Percentiles rank a stretch among this genome's conserved stretches.
phyloP scores from a whole-genome alignment of 2,888 invertebrate species.

The Ochropacha duplaris region DNA sequence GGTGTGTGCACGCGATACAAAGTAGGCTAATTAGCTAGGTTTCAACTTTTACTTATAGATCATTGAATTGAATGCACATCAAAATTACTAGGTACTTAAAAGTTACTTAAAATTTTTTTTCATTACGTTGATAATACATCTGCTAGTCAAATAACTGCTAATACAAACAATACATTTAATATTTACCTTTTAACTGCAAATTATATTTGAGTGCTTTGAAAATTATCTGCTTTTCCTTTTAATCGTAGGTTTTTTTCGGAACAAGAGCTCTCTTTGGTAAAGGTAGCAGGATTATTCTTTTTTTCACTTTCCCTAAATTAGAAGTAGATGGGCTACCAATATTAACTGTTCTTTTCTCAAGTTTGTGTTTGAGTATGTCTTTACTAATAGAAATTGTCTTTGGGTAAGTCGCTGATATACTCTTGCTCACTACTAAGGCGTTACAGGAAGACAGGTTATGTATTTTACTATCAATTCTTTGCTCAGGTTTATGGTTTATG shows the following conservation, averaged over 20 bases:
- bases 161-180: not conserved
- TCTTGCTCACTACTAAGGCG: not conserved
- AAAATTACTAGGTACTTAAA: no score
- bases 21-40: no score
- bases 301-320: not conserved
- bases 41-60: no score
- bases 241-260: not conserved
- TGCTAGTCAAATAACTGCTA: not conserved
- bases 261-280: no score
- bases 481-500: no score
- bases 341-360: not conserved
- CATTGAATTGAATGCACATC: no score
- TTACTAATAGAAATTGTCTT: not conserved
- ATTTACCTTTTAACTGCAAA: not conserved
- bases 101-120: no score
- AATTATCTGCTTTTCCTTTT: not conserved
- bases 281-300: no score
- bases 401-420: not conserved
- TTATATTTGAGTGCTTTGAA: not conserved
- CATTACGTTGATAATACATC: no score
- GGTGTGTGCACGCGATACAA: no score
- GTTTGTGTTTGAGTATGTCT: not conserved
- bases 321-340: not conserved
- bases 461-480: no score
- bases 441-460: no score